phyloP scores from a whole-genome alignment of 2,888 invertebrate genomes.

The Cheilosia vulpina region DNA sequence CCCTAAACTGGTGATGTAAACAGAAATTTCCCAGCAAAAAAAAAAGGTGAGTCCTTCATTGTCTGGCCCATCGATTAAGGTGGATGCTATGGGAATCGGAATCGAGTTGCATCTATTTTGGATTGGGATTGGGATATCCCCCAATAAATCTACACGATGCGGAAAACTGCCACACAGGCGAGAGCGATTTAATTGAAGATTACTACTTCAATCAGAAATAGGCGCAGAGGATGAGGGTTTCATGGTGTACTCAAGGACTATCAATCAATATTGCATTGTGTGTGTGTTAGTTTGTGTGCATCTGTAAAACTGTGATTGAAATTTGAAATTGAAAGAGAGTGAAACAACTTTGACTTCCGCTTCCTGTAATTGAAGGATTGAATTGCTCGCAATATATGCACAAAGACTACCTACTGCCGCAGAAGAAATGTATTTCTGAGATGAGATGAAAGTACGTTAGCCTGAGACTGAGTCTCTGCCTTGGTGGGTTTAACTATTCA shows the following conservation, averaged over 20 bases:
- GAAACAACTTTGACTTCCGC: conserved; percentile 66
- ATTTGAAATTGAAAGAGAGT: conserved; percentile 60
- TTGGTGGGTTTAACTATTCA: not conserved
- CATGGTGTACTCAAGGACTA: conserved; percentile 51
- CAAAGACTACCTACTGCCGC: not conserved
- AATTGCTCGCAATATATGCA: not conserved
- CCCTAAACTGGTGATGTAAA: conserved; percentile 45
- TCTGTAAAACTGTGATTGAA: conserved; percentile 65
- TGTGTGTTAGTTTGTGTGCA: conserved; percentile 25
- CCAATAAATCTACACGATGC: conserved; percentile 12
- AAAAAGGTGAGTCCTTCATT: conserved; percentile 42
- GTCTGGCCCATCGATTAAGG: conserved; percentile 62
- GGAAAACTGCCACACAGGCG: conserved; percentile 42
- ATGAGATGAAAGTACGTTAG: conserved; percentile 36
- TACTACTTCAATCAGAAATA: conserved; percentile 51
- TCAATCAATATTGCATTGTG: conserved; percentile 43
- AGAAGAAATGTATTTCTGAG: not conserved
- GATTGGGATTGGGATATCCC: conserved; percentile 22
- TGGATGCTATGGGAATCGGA: conserved; percentile 59
- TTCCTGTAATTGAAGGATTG: conserved; percentile 57
- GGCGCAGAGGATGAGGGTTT: conserved; percentile 36
- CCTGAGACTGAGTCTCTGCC: not conserved
- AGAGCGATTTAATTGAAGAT: conserved; percentile 71
- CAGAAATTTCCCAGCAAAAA: conserved; percentile 18
- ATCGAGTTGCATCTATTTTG: conserved; percentile 52